Evolutionary conservation across 2,113 vertebrate species (phyloP).

Genomic region (Psittacara wagleri): DNA sequence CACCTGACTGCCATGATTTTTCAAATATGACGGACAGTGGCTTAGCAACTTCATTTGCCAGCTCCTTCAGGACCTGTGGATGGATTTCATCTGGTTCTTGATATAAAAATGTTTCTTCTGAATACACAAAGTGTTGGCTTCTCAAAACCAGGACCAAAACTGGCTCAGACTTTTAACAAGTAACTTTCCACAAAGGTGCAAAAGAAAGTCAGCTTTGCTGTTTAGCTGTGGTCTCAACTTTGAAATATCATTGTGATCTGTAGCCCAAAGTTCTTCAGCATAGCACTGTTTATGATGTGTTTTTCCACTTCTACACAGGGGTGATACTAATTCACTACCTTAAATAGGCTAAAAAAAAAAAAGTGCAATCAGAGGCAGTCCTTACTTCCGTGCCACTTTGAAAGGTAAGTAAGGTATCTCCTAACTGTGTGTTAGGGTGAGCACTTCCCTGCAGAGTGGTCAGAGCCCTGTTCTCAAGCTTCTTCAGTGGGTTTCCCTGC

Average conservation of each 20-base stretch:
- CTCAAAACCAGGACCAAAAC: neutral
- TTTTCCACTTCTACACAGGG: neutral
- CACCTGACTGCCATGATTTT: too few species aligned
- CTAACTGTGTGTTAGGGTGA: neutral
- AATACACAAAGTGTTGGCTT: neutral
- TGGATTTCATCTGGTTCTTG: too few species aligned
- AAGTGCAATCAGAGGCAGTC: neutral
- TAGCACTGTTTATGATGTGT: neutral
- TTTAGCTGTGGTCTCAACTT: neutral
- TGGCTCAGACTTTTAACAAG: neutral
- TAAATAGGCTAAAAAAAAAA: neutral
- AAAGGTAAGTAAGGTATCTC: neutral
- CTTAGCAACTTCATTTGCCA: too few species aligned
- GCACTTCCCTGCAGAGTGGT: neutral
- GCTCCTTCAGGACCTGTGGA: too few species aligned
- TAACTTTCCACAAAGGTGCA: neutral
- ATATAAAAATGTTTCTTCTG: neutral
- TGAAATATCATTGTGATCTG: neutral
- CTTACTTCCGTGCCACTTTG: neutral
- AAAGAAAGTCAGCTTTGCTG: neutral
- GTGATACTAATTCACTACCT: neutral
- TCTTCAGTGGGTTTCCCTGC: accelerated
- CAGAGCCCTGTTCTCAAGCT: neutral
- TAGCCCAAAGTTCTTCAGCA: neutral
- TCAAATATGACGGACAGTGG: too few species aligned